Conservation (phyloP, 2,888 invertebrate genomes). For the Argyra leucocephala region DNA sequence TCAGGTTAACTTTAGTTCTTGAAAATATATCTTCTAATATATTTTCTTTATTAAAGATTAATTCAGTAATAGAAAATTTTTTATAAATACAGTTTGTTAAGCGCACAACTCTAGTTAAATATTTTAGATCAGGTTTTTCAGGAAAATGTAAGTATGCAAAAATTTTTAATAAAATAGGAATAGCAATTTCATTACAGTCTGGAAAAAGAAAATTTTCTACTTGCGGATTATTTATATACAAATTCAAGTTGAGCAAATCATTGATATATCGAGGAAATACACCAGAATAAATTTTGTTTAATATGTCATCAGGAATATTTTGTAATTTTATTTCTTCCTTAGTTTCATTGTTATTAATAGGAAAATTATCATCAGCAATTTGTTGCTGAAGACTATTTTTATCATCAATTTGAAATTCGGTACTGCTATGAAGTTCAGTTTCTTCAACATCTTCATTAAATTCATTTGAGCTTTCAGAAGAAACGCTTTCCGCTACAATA, state of each 20-base stretch:
- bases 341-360: background rate
- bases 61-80: slow-evolving; percentile 27
- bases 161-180: slow-evolving; percentile 54
- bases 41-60: background rate
- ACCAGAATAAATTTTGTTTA: slow-evolving; percentile 52
- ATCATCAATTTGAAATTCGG: slow-evolving; percentile 22
- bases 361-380: slow-evolving; percentile 18
- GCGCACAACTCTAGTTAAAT: slow-evolving; percentile 35
- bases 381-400: slow-evolving; percentile 23
- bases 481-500: slow-evolving; percentile 10
- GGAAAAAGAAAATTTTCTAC: slow-evolving; percentile 57
- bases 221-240: slow-evolving; percentile 59
- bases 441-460: slow-evolving; percentile 19
- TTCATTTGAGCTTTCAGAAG: too few species aligned
- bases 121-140: slow-evolving; percentile 31
- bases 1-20: slow-evolving; percentile 24
- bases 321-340: background rate
- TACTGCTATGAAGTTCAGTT: slow-evolving; percentile 19
- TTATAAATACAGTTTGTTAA: slow-evolving; percentile 37
- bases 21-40: slow-evolving; percentile 31
- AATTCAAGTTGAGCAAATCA: slow-evolving; percentile 55
- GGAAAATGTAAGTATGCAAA: slow-evolving; percentile 43
- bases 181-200: slow-evolving; percentile 51
- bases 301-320: slow-evolving; percentile 54
- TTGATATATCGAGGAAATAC: slow-evolving; percentile 57